Base-by-base conservation (phyloP, 2,888 invertebrate genomes). In the Lasioglossum calceatum region DNA sequence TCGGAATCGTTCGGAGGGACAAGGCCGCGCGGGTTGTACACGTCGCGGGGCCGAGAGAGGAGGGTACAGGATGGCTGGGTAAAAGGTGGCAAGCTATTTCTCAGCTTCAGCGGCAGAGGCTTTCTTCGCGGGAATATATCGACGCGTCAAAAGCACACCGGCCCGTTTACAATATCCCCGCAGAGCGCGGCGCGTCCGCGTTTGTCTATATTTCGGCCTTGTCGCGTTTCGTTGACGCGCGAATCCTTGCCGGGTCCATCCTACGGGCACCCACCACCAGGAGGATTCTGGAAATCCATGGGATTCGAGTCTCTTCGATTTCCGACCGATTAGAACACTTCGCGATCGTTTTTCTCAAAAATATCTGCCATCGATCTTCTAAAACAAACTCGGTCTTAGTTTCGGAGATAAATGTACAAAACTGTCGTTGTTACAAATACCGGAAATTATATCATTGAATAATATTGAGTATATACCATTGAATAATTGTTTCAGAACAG, bases 101-200 rank as follows among this genome's bases (percentile, higher is more conserved):
- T 95, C 95, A 95, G 95, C 94, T 95, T 95, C 95, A 95, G 86
- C 92, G 90, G 93, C 95, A 95, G 95, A 94, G 93, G 94, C 93
- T 95, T 95, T 94, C 94, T 94, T 94, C 93, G 92, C 89, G 91
- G 91, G 93, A 94, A 94, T 94, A 95, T 95, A 95, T 95, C 93
- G 94, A 93, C 94, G 92, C 93, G 94, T 94, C 94, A 94, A 88
- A 87, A 94, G 92, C 94, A 94, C 93, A 90, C 93, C 89, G 89
- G 84, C 88, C 91, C 92, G 93, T 92, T 93, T 92, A 92, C 93
- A 91, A 93, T 93, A 93, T 93, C 90, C 91, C 86, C 90, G 88
- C 91, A 87, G 88, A 90, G 89, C 61, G 27, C 27, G 61, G 27
- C 61, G 89, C 88, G 91, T 86, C 82, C 87, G 89, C 88, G 88